A percentile compares a stretch with the other conserved stretches of the same genome.
These are phyloP conservation scores for Oophaga sylvatica DNA, from an alignment of 2,797 vertebrate genomes.

Conservation along the genomic window DNA sequence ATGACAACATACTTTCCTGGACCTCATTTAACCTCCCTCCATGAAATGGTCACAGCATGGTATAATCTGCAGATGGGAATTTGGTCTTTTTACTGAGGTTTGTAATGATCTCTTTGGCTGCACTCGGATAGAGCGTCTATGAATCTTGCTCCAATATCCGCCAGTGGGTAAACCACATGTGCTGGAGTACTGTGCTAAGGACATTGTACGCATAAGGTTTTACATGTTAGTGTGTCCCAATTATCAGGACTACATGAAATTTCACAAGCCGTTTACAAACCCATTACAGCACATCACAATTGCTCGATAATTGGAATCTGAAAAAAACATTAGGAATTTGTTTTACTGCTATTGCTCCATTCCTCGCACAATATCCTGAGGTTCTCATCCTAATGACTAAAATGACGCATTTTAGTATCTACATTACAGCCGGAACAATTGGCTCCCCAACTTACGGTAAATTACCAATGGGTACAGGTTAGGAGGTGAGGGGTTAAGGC, in stretches of 20 bases:
- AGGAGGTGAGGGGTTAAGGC: too few relatives aligned
- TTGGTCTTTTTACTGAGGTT: neutral
- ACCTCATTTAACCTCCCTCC: neutral
- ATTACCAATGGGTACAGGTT: too few relatives aligned
- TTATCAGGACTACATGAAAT: constrained; percentile 8
- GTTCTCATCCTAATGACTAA: neutral
- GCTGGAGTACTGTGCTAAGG: neutral
- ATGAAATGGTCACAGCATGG: neutral
- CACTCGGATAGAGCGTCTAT: constrained; percentile 9
- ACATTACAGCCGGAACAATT: too few relatives aligned
- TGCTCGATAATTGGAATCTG: neutral
- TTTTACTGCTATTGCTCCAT: neutral
- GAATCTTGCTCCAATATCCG: constrained; percentile 30
- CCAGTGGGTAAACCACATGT: constrained; percentile 1
- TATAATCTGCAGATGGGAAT: constrained; percentile 11
- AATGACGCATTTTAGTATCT: neutral
- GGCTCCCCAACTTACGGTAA: too few relatives aligned
- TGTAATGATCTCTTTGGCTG: constrained; percentile 31
- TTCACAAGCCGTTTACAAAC: constrained; percentile 17
- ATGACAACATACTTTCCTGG: constrained; percentile 3
- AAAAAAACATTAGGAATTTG: too few relatives aligned
- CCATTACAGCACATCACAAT: constrained; percentile 12
- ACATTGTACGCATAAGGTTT: neutral
- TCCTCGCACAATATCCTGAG: neutral
- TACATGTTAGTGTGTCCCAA: constrained; percentile 11